Conservation (phyloP, 2,113 vertebrate species). For the Ochotona princeps region DNA sequence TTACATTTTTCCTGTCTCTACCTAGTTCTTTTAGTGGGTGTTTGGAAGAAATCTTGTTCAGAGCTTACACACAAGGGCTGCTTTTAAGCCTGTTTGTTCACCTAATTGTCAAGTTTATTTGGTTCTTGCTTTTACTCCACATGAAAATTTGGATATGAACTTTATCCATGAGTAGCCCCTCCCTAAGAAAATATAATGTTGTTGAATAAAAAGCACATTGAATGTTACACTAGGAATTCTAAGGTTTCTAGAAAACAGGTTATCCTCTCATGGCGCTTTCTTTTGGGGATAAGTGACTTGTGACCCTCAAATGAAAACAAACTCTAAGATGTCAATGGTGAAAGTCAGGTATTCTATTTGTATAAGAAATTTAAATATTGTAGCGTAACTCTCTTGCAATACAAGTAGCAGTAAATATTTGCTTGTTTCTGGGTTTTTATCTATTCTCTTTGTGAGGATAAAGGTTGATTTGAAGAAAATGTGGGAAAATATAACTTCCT, state of each 20-base stretch:
- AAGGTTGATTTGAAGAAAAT: background rate
- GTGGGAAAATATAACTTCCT: constrained; percentile 31
- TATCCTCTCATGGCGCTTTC: constrained; percentile 46
- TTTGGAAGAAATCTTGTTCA: background rate
- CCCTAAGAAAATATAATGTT: constrained; percentile 67
- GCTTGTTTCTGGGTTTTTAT: background rate
- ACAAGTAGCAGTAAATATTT: background rate
- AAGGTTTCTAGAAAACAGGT: constrained; percentile 71
- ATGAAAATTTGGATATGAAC: constrained; percentile 67
- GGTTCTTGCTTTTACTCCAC: constrained; percentile 54
- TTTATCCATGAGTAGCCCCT: constrained; percentile 59
- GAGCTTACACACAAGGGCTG: constrained; percentile 27
- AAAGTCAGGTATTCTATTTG: constrained; percentile 56
- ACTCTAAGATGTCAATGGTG: constrained; percentile 35
- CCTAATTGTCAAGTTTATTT: constrained; percentile 67
- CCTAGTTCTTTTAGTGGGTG: background rate
- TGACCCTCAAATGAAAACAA: constrained; percentile 63
- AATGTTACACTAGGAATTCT: constrained; percentile 65
- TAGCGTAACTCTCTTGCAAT: constrained; percentile 7
- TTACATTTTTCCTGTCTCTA: constrained; percentile 69
- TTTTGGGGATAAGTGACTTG: constrained; percentile 47
- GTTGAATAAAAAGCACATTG: constrained; percentile 52
- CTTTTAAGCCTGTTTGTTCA: constrained; percentile 54
- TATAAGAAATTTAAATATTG: constrained; percentile 56
- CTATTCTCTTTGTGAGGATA: background rate